Evolutionary conservation across 1,140 invertebrate genomes (phyloP).

Genomic region (Atopsyche davidsoni): DNA sequence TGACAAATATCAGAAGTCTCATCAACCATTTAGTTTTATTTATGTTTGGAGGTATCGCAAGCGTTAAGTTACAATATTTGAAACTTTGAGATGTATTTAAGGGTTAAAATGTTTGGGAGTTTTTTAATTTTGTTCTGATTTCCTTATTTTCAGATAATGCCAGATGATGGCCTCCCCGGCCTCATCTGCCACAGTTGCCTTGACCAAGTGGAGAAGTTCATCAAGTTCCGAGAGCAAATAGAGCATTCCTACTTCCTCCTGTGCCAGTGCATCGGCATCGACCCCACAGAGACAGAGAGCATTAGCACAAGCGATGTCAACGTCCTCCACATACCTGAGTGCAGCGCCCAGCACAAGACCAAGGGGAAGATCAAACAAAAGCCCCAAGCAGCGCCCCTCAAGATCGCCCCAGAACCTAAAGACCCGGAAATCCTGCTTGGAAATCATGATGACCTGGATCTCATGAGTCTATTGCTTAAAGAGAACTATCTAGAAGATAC

Average conservation of each 20-base stretch:
- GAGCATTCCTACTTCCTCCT: conserved; percentile 16
- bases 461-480: conserved; percentile 11
- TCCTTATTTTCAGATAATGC: conserved; percentile 17
- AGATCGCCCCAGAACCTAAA: background rate
- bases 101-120: too few species aligned
- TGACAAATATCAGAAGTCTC: too few species aligned
- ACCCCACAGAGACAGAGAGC: conserved; percentile 12
- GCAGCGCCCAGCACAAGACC: too few species aligned
- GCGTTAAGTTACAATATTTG: too few species aligned
- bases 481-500: conserved; percentile 8
- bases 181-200: conserved; percentile 11
- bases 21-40: too few species aligned
- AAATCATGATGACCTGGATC: background rate
- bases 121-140: too few species aligned
- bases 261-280: conserved; percentile 15
- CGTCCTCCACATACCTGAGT: too few species aligned
- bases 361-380: too few species aligned
- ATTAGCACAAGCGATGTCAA: too few species aligned
- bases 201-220: conserved; percentile 14
- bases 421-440: background rate
- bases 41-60: too few species aligned
- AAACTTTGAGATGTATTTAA: too few species aligned
- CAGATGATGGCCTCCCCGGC: conserved; percentile 16
- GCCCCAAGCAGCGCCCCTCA: background rate
- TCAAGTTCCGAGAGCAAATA: conserved; percentile 21